phyloP scores from a whole-genome alignment of 1,140 invertebrate genomes.

The Calliphora vicina region DNA sequence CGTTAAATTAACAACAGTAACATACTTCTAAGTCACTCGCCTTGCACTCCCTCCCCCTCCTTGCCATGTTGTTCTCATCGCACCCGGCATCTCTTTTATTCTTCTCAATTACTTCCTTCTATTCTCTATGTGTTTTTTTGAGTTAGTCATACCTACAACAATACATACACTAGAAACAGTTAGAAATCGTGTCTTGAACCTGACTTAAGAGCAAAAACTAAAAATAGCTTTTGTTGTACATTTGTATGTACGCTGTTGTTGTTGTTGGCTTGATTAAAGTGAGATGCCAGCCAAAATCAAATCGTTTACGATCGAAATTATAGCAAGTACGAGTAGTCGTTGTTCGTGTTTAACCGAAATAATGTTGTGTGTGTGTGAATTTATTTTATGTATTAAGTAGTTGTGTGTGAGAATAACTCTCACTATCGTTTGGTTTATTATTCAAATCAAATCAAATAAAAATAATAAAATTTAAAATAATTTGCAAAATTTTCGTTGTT shows the following conservation, averaged over 20 bases:
- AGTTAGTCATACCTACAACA: neutral
- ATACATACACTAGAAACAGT: slow-evolving; percentile 14
- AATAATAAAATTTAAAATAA: neutral
- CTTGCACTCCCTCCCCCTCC: neutral
- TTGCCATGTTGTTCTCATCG: neutral
- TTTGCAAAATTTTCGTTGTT: no score
- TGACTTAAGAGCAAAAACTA: slow-evolving; percentile 30
- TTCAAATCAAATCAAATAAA: neutral
- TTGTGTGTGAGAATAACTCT: slow-evolving; percentile 25
- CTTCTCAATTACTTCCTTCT: slow-evolving; percentile 3
- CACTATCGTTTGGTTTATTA: slow-evolving; percentile 19
- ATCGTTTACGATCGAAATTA: neutral
- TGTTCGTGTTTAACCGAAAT: neutral
- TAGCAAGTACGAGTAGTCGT: neutral
- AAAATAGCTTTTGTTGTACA: neutral
- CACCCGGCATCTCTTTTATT: neutral
- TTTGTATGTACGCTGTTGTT: neutral
- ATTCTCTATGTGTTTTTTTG: neutral
- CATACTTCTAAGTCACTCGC: neutral
- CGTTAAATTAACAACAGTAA: slow-evolving; percentile 1
- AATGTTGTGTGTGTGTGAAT: neutral
- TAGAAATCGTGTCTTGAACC: slow-evolving; percentile 35
- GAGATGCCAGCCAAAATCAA: neutral
- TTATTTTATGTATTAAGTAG: neutral
- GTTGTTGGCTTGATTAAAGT: neutral